These are phyloP conservation scores for Axis porcinus DNA, from an alignment of 2,113 vertebrate species.

Conservation along the genomic window DNA sequence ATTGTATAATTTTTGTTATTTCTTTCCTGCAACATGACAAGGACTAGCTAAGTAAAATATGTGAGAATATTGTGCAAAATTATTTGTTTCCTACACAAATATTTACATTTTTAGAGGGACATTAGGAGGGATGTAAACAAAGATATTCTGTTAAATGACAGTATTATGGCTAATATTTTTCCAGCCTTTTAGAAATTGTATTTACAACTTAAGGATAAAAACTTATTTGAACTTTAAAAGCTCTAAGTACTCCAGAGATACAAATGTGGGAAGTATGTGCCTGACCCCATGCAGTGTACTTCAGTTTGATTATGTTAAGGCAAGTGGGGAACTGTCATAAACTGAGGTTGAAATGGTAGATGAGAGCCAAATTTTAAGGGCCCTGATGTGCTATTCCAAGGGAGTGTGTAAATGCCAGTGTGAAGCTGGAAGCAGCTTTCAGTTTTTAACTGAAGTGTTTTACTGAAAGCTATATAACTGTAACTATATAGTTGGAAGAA, in stretches of 20 bases:
- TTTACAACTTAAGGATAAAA: background rate
- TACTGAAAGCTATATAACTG: background rate
- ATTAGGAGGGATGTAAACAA: background rate
- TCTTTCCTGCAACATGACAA: background rate
- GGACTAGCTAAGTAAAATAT: background rate
- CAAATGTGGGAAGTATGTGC: background rate
- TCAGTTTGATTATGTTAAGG: constrained; percentile 23
- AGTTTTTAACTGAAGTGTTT: background rate
- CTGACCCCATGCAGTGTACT: background rate
- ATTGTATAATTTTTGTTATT: background rate
- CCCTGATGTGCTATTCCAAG: background rate
- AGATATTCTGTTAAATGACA: background rate
- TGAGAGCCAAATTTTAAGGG: background rate
- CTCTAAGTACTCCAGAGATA: background rate
- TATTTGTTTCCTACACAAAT: background rate
- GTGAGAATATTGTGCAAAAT: background rate
- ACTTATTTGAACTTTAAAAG: background rate
- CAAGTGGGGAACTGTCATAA: background rate
- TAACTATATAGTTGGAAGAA: background rate
- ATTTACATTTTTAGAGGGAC: background rate
- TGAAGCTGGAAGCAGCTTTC: background rate
- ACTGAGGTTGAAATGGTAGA: background rate
- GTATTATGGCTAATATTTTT: background rate
- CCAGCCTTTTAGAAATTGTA: background rate
- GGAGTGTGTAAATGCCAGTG: background rate